Conservation (phyloP, 2,113 vertebrate species). For the Ameiurus melas region DNA sequence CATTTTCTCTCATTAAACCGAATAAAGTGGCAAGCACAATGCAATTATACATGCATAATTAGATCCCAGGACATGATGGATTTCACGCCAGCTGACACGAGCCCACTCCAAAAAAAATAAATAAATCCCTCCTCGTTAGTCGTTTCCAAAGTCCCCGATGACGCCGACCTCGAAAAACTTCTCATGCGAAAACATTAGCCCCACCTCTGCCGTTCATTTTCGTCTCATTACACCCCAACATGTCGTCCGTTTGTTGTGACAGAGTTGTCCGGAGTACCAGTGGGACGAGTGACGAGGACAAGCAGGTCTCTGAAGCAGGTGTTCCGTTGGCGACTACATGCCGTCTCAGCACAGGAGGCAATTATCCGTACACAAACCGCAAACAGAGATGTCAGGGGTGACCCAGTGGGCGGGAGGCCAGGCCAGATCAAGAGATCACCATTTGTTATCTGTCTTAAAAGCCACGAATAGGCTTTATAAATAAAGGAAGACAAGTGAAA, state of each 20-base stretch:
- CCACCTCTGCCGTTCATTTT: constrained; percentile 23
- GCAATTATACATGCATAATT: constrained; percentile 71
- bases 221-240: constrained; percentile 37
- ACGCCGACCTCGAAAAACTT: constrained; percentile 38
- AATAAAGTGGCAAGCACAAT: constrained; percentile 58
- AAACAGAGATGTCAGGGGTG: constrained; percentile 23
- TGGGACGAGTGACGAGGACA: constrained; percentile 20
- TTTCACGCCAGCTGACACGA: constrained; percentile 64
- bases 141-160: constrained; percentile 44
- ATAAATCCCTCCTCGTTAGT: constrained; percentile 73
- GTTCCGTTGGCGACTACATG: constrained; percentile 38
- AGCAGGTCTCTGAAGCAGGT: constrained; percentile 52
- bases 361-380: constrained; percentile 36
- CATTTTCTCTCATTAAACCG: constrained; percentile 59
- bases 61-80: constrained; percentile 68
- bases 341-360: constrained; percentile 25
- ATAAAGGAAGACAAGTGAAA: not conserved
- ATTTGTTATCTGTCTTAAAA: not conserved
- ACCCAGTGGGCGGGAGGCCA: not conserved
- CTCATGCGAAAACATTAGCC: constrained; percentile 26
- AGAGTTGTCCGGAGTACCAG: not conserved
- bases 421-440: constrained; percentile 3
- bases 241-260: constrained; percentile 36
- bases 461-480: not conserved
- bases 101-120: constrained; percentile 50